Conservation (phyloP, 2,797 vertebrate genomes). For the Eptatretus atami region DNA sequence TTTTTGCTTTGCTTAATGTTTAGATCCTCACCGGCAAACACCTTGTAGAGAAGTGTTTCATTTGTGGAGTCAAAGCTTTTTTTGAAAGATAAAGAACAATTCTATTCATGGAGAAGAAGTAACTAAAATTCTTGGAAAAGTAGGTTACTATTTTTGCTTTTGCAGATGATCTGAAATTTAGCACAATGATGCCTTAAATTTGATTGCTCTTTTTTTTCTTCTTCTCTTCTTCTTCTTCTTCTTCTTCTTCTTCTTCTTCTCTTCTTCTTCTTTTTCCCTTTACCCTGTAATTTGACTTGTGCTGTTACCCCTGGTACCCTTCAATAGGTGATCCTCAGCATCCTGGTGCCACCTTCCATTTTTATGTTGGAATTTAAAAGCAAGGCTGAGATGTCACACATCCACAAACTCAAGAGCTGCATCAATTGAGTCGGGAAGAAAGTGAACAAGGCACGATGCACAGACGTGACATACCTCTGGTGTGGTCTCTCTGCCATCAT, state of each 20-base stretch:
- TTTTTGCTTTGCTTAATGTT: too few species aligned
- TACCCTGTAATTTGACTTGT: background rate
- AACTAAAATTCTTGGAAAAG: too few species aligned
- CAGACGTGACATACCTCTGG: conserved; percentile 70
- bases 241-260: too few species aligned
- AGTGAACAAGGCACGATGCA: conserved; percentile 15
- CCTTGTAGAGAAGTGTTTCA: too few species aligned
- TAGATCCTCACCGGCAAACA: too few species aligned
- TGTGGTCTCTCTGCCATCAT: conserved; percentile 11
- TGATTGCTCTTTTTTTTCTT: background rate
- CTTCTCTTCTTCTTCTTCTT: too few species aligned
- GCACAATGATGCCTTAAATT: too few species aligned
- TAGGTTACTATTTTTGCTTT: too few species aligned
- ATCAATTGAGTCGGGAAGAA: conserved; percentile 27
- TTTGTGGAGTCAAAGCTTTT: too few species aligned
- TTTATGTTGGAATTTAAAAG: conserved; percentile 77
- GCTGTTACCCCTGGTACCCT: conserved; percentile 9
- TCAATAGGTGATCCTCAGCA: conserved; percentile 48
- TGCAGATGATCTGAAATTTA: too few species aligned
- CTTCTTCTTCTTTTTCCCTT: background rate
- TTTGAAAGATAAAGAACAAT: too few species aligned
- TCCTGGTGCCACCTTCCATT: conserved; percentile 55
- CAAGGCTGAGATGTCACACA: conserved; percentile 84
- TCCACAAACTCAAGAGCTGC: conserved; percentile 46
- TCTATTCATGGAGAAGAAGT: too few species aligned